phyloP scores from a whole-genome alignment of 2,797 vertebrate species.

The Enteromius fasciolatus region DNA sequence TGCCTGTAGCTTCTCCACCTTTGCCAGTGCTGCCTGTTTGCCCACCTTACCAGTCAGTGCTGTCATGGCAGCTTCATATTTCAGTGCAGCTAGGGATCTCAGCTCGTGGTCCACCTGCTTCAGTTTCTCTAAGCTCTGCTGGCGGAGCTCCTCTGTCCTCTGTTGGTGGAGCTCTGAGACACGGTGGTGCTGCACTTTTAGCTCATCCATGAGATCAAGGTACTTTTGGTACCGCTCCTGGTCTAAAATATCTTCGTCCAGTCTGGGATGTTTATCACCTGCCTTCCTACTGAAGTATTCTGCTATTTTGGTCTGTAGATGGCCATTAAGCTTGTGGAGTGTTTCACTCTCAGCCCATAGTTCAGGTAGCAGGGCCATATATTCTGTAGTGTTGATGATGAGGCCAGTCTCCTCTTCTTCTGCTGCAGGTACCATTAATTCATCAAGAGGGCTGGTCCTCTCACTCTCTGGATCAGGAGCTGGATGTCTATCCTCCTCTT shows the following conservation, averaged over 20 bases:
- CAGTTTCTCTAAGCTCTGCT: conserved; percentile 63
- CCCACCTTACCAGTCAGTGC: conserved; percentile 68
- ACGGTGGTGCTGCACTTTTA: conserved; percentile 61
- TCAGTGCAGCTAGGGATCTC: conserved; percentile 68
- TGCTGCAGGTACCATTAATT: not conserved
- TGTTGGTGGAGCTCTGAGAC: conserved; percentile 60
- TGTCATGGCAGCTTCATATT: conserved; percentile 68
- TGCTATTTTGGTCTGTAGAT: conserved; percentile 74
- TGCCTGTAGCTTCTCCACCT: conserved; percentile 68
- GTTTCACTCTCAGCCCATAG: conserved; percentile 68
- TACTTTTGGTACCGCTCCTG: conserved; percentile 70
- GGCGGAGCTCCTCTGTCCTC: conserved; percentile 64
- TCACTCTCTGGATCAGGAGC: conserved; percentile 52
- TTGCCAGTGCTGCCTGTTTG: conserved; percentile 63
- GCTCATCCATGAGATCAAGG: conserved; percentile 67
- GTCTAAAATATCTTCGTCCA: conserved; percentile 36
- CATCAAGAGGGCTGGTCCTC: not conserved
- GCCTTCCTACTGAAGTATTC: conserved; percentile 69
- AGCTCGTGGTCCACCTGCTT: conserved; percentile 71
- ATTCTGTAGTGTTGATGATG: conserved; percentile 59
- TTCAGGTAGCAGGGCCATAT: conserved; percentile 60
- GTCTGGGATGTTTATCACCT: conserved; percentile 54
- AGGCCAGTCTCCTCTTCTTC: conserved; percentile 13
- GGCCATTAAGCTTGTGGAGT: conserved; percentile 62
- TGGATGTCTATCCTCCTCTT: not conserved